Conservation (phyloP, 2,888 invertebrate species). For the Eristalis arbustorum region DNA sequence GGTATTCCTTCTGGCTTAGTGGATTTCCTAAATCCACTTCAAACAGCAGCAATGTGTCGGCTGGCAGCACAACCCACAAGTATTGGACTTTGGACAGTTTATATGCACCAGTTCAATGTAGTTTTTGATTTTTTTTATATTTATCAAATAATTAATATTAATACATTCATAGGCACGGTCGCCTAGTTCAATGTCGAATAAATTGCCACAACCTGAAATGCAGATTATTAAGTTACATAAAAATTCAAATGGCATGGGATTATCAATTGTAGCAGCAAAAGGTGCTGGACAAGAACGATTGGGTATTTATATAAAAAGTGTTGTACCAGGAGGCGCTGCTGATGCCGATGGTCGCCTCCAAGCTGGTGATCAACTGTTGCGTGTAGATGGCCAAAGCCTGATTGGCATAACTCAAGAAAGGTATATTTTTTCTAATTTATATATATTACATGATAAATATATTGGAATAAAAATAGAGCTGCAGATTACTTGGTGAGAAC, state of each 20-base stretch:
- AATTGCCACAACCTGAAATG: slow-evolving; percentile 86
- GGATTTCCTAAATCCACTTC: slow-evolving; percentile 91
- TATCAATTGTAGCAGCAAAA: slow-evolving; percentile 99
- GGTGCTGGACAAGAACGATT: slow-evolving; percentile 90
- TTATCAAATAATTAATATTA: neutral
- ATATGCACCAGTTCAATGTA: slow-evolving; percentile 87
- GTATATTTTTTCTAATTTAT: slow-evolving; percentile 75
- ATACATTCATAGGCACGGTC: slow-evolving; percentile 81
- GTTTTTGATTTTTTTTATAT: slow-evolving; percentile 64
- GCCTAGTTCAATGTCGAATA: slow-evolving; percentile 85
- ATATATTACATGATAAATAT: neutral
- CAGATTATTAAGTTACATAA: slow-evolving; percentile 95
- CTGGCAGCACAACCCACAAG: slow-evolving; percentile 95
- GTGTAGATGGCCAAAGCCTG: slow-evolving; percentile 97
- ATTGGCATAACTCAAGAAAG: slow-evolving; percentile 91
- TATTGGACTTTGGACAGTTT: slow-evolving; percentile 97
- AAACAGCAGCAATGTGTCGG: slow-evolving; percentile 92
- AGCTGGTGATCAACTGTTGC: slow-evolving; percentile 97
- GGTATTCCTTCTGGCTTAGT: slow-evolving; percentile 96
- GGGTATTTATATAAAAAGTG: slow-evolving; percentile 99
- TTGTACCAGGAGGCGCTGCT: slow-evolving; percentile 96
- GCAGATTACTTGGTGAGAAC: slow-evolving; percentile 97
- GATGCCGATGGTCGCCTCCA: slow-evolving; percentile 96
- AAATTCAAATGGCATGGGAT: slow-evolving; percentile 97
- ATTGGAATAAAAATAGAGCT: slow-evolving; percentile 83